Evolutionary conservation across 2,113 vertebrate genomes (phyloP).

Genomic region (Nycticebus coucang): DNA sequence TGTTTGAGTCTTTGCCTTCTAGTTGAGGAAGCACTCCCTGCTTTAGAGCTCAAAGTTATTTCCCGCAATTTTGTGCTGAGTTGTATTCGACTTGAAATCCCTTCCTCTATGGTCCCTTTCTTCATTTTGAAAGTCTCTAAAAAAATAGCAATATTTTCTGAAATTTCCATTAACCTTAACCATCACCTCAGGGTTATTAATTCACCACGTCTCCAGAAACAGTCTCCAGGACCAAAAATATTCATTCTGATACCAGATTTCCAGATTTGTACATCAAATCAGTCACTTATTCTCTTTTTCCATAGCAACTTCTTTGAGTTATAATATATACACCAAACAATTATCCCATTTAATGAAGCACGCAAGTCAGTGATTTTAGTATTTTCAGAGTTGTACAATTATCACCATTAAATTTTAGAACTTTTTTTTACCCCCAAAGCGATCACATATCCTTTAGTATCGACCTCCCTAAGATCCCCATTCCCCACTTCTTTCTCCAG

Average conservation of each 20-base stretch:
- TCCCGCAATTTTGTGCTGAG: not conserved
- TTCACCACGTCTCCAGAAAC: not conserved
- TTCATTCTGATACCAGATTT: not conserved
- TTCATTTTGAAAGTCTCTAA: not conserved
- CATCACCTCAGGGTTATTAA: not conserved
- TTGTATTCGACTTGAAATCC: not conserved
- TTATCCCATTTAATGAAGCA: not conserved
- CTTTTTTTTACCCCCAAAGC: not conserved
- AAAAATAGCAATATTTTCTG: slow-evolving; percentile 4
- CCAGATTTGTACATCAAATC: not conserved
- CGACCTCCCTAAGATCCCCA: fast-evolving
- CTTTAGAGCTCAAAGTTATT: not conserved
- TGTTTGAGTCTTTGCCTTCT: not conserved
- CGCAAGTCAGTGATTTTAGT: not conserved
- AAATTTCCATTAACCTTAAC: not conserved
- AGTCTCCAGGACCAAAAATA: not conserved
- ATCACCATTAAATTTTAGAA: not conserved
- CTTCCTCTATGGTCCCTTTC: not conserved
- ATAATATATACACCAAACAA: not conserved
- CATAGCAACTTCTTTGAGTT: not conserved
- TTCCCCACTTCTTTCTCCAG: fast-evolving
- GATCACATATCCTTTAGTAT: not conserved
- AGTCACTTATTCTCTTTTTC: not conserved
- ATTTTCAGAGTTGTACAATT: not conserved
- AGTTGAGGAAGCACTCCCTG: not conserved